phyloP scores from a whole-genome alignment of 2,888 invertebrate genomes.

The Agriopis marginaria region DNA sequence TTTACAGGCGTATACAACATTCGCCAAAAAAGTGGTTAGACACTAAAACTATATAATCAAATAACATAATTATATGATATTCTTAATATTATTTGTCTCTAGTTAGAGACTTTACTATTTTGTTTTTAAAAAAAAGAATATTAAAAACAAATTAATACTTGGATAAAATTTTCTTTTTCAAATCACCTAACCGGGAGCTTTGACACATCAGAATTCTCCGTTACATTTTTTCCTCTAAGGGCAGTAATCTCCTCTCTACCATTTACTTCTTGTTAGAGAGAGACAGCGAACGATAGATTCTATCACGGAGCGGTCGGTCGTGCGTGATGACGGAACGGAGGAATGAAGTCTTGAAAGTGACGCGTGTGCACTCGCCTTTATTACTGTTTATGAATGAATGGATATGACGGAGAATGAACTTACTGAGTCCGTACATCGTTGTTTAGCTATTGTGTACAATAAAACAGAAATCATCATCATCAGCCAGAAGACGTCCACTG shows the following conservation, averaged over 20 bases:
- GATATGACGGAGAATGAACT: not conserved
- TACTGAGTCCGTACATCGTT: not conserved
- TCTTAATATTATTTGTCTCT: no score
- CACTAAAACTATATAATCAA: no score
- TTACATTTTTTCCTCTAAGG: constrained; percentile 17
- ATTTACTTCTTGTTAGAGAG: constrained; percentile 35
- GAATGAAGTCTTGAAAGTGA: constrained; percentile 52
- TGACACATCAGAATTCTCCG: constrained; percentile 38
- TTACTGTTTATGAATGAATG: constrained; percentile 33
- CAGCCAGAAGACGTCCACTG: no score
- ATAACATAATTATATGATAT: no score
- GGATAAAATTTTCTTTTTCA: not conserved
- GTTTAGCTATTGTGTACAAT: not conserved
- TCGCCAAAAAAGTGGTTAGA: no score
- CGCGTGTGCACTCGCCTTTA: constrained; percentile 24
- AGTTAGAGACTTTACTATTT: no score
- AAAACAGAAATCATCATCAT: no score
- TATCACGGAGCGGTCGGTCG: constrained; percentile 52
- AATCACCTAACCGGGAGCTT: not conserved
- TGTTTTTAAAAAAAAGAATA: no score
- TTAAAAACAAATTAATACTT: not conserved
- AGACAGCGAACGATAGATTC: constrained; percentile 41
- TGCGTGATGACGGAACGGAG: constrained; percentile 60
- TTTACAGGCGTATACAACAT: no score
- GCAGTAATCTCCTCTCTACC: constrained; percentile 33